Evolutionary conservation across 2,797 vertebrate genomes (phyloP).

Genomic region (Notolepis coatsorum): DNA sequence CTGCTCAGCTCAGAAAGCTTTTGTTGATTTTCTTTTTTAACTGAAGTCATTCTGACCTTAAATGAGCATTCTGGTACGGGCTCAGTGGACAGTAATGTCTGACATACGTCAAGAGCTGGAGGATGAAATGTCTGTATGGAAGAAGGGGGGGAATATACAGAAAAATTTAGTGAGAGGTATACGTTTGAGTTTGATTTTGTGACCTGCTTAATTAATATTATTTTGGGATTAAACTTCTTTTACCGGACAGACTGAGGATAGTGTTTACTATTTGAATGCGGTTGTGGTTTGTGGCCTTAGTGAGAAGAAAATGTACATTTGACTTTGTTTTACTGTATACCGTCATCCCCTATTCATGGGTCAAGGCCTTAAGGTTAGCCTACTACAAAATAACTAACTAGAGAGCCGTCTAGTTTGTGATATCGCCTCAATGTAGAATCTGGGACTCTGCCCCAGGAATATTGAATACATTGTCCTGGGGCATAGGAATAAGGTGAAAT

Average conservation of each 20-base stretch:
- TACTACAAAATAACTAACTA: neutral
- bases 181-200: slow-evolving; percentile 39
- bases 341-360: slow-evolving; percentile 2
- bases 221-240: slow-evolving; percentile 39
- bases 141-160: slow-evolving; percentile 25
- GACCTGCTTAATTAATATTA: slow-evolving; percentile 34
- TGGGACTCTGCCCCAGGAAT: too few relatives aligned
- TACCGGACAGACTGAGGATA: slow-evolving; percentile 21
- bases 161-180: neutral
- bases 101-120: slow-evolving; percentile 43
- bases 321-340: slow-evolving; percentile 22
- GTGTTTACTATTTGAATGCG: slow-evolving; percentile 17
- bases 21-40: slow-evolving; percentile 25
- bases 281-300: slow-evolving; percentile 37
- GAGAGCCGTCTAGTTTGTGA: too few relatives aligned
- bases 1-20: slow-evolving; percentile 41
- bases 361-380: slow-evolving; percentile 9
- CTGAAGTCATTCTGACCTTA: slow-evolving; percentile 38
- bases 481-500: too few relatives aligned
- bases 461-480: too few relatives aligned
- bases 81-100: slow-evolving; percentile 27
- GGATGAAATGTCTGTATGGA: neutral
- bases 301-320: slow-evolving; percentile 15
- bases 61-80: slow-evolving; percentile 28
- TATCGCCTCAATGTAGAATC: too few relatives aligned